phyloP scores from a whole-genome alignment of 2,797 vertebrate species.

The Premnoplex brunnescens region DNA sequence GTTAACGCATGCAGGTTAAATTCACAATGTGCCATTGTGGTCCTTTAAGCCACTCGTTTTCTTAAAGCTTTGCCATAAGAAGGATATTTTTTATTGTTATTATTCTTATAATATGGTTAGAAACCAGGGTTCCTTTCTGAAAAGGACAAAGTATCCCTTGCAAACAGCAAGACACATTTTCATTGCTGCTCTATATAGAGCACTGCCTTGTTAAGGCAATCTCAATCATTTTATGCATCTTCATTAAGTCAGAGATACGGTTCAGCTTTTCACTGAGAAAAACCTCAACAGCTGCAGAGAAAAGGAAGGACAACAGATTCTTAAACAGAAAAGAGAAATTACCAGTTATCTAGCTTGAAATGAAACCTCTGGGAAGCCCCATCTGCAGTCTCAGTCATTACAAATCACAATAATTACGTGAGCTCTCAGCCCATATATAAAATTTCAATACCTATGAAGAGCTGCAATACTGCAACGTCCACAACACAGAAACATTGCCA shows the following conservation, averaged over 20 bases:
- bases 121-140: not conserved
- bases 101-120: not conserved
- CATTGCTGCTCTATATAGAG: not conserved
- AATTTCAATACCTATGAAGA: constrained; percentile 15
- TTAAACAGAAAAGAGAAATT: constrained; percentile 59
- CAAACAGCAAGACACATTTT: constrained; percentile 8
- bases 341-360: constrained; percentile 49
- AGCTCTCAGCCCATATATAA: constrained; percentile 33
- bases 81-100: not conserved
- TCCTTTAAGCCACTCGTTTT: not conserved
- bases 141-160: constrained; percentile 1
- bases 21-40: constrained; percentile 43
- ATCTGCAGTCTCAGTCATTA: constrained; percentile 36
- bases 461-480: constrained; percentile 21
- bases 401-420: constrained; percentile 36
- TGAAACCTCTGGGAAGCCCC: constrained; percentile 64
- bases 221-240: constrained; percentile 30
- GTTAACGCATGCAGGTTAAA: constrained; percentile 37
- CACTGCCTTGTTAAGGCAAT: not conserved
- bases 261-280: not conserved
- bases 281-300: constrained; percentile 47
- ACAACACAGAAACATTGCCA: constrained; percentile 13
- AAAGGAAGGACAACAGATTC: constrained; percentile 53
- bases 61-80: not conserved
- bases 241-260: constrained; percentile 11